Evolutionary conservation across 2,888 invertebrate genomes (phyloP).

Genomic region (Pristionchus maxplancki): DNA sequence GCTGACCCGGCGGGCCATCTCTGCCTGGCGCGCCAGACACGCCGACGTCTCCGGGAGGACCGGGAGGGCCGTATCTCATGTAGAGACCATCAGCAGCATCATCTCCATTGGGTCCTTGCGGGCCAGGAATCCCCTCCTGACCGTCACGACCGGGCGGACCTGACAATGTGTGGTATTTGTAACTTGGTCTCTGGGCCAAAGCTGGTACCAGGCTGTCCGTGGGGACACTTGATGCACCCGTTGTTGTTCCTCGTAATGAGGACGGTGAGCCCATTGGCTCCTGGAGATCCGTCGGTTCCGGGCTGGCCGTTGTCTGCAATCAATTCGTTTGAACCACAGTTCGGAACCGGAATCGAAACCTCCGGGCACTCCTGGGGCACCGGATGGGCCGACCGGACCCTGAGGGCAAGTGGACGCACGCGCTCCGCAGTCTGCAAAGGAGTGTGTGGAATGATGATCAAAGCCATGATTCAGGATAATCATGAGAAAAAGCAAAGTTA

Average conservation of each 20-base stretch:
- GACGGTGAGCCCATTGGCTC: constrained; percentile 33
- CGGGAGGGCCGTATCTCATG: not conserved
- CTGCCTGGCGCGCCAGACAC: not conserved
- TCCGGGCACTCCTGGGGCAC: constrained; percentile 20
- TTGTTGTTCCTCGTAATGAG: not conserved
- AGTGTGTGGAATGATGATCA: not conserved
- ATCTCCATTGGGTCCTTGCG: constrained; percentile 29
- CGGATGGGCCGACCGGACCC: not conserved
- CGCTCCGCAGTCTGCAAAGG: not conserved
- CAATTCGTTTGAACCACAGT: too few relatives aligned
- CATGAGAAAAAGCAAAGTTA: not conserved
- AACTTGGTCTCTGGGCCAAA: too few relatives aligned
- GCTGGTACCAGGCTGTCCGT: constrained; percentile 1
- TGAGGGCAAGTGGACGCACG: not conserved
- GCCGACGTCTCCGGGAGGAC: constrained; percentile 16
- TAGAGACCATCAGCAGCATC: not conserved
- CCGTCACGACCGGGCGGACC: constrained; percentile 24
- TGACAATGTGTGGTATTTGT: not conserved
- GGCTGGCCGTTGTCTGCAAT: constrained; percentile 10
- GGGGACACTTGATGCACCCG: constrained; percentile 45
- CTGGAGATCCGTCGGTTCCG: not conserved
- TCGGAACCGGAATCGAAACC: not conserved
- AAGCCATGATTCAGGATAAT: too few relatives aligned
- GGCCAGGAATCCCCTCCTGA: constrained; percentile 35
- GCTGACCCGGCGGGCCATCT: not conserved